Evolutionary conservation across 64 coral and sea anemone genomes (phyloP).

Genomic region (Stichodactyla helianthus): DNA sequence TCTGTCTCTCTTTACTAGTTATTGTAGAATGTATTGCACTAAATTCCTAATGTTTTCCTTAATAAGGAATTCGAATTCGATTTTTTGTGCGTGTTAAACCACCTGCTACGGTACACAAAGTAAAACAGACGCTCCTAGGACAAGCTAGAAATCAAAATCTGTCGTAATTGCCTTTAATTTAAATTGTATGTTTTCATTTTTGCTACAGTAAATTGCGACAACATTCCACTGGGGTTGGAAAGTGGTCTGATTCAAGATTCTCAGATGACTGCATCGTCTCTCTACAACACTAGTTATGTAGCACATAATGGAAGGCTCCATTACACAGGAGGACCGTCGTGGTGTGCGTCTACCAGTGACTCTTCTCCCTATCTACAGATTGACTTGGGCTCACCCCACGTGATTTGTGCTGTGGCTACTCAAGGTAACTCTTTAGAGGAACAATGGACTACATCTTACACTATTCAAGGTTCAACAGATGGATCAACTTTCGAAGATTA

Average conservation of each 20-base stretch:
- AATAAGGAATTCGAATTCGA: too few species aligned
- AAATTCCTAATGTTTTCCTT: too few species aligned
- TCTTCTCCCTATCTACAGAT: constrained; percentile 7
- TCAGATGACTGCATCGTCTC: constrained; percentile 4
- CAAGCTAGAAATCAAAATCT: too few species aligned
- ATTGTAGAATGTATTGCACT: too few species aligned
- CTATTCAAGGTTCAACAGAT: not conserved
- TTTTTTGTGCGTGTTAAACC: too few species aligned
- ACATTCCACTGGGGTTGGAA: not conserved
- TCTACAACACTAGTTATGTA: not conserved
- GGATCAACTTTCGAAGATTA: not conserved
- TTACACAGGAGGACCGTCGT: constrained; percentile 2
- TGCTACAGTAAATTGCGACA: not conserved
- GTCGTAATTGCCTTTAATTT: too few species aligned
- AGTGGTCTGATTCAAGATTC: not conserved
- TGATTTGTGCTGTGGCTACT: constrained; percentile 20
- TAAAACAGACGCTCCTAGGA: too few species aligned
- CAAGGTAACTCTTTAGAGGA: not conserved
- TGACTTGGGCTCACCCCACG: not conserved
- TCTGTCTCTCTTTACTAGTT: too few species aligned
- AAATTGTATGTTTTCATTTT: too few species aligned
- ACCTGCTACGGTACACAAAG: too few species aligned
- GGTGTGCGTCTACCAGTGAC: constrained; percentile 10
- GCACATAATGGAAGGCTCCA: not conserved
- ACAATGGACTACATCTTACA: not conserved